A percentile compares a stretch with the other conserved stretches of the same genome.
These are phyloP conservation scores for Propithecus coquereli DNA, from an alignment of 2,113 vertebrate genomes.

Conservation along the genomic window DNA sequence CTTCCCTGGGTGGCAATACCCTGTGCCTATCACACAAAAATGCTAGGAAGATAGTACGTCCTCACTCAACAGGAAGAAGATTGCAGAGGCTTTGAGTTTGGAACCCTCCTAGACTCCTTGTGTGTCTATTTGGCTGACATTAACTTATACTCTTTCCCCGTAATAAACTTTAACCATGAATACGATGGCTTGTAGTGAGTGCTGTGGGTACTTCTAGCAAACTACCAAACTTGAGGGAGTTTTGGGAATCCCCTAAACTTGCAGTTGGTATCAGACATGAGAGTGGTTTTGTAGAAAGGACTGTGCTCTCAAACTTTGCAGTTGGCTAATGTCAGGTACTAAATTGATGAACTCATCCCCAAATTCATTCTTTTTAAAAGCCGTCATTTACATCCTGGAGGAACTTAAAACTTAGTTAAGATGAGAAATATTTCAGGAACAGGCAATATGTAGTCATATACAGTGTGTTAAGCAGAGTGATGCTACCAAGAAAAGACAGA, in stretches of 20 bases:
- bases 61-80: not conserved
- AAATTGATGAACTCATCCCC: not conserved
- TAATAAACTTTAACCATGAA: not conserved
- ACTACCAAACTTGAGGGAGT: not conserved
- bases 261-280: not conserved
- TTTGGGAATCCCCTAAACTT: not conserved
- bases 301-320: not conserved
- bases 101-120: not conserved
- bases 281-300: no score
- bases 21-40: not conserved
- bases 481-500: not conserved
- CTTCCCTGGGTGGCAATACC: not conserved
- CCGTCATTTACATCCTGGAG: not conserved
- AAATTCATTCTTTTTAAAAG: not conserved
- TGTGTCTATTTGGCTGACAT: not conserved
- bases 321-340: not conserved
- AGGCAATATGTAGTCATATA: not conserved
- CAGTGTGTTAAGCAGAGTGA: not conserved
- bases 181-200: not conserved
- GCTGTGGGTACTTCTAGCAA: not conserved
- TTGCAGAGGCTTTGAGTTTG: no score
- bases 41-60: accelerated
- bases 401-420: not conserved
- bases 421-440: not conserved
- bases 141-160: not conserved